Evolutionary conservation across 2,888 invertebrate species (phyloP), one percentile per base, ranked within the genome.

Genomic region (Erebia ligea): DNA sequence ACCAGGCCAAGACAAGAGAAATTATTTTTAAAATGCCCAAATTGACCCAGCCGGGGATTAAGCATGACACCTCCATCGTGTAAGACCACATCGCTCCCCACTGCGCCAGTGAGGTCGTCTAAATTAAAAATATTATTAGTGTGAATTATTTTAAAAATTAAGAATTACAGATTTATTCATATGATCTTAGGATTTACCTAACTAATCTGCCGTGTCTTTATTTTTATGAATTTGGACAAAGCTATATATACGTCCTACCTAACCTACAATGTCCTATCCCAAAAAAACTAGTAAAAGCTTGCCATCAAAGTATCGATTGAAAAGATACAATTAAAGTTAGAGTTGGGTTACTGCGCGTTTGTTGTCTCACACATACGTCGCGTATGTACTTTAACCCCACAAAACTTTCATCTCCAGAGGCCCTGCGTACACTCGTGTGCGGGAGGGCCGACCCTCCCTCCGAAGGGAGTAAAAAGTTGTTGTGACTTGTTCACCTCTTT

Each of bases 401-500:
- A 84, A 88, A 92, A 92, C 88, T 92, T 92, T 91, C 92, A 91
- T 92, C 92, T 91, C 91, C 84, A 82, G 90, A 89, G 92, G 88
- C 86, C 86, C 83, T 81, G 79, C 25, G 48, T 25, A 50, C 58
- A 50, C 74, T 81, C 77, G 84, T 82, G 85, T 82, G 86, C 70
- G 81, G 79, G 78, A 74, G 74, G 78, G 80, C 77, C 81, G 76
- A 76, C 84, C 86, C 89, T 85, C 89, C 92, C 90, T 81, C 77
- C 82, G 84, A 88, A 90, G 92, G 92, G 92, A 92, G 92, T 91
- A 89, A 92, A 90, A 91, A 92, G 86, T 91, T 90, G 89, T 88
- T 90, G 89, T 88, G 91, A 92, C 92, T 92, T 89, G 89, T 89
- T 93, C 92, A 93, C 93, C 93, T 93, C 93, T 93, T 93, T 93